Conservation (phyloP, 2,113 vertebrate species). For the Lampris incognitus region DNA sequence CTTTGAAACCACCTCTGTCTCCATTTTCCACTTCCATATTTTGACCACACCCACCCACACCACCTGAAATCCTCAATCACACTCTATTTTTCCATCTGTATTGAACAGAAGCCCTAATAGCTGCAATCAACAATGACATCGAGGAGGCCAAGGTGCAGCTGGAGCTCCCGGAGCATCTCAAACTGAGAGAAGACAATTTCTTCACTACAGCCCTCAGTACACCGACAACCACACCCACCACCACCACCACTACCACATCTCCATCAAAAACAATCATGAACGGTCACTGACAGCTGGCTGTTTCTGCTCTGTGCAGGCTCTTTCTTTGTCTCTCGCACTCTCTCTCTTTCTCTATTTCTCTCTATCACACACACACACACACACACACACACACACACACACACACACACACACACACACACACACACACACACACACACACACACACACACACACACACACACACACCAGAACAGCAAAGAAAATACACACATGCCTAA, state of each 20-base stretch:
- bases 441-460: not conserved
- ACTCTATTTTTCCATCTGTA: not conserved
- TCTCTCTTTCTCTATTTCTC: no score
- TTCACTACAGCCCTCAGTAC: constrained; percentile 77
- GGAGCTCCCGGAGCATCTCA: constrained; percentile 90
- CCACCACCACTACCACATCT: constrained; percentile 19
- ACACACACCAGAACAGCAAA: constrained; percentile 11
- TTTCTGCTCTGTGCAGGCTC: not conserved
- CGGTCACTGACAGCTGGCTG: constrained; percentile 80
- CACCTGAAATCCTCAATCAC: not conserved
- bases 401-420: no score
- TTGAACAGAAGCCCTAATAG: constrained; percentile 89
- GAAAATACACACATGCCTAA: no score
- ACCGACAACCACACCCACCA: constrained; percentile 28
- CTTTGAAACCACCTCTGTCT: no score
- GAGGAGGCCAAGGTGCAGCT: constrained; percentile 89
- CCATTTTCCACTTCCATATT: not conserved
- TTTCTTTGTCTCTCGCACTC: no score
- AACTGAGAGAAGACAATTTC: constrained; percentile 91
- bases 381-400: not conserved
- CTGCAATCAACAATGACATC: constrained; percentile 92
- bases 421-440: no score
- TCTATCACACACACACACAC: constrained; percentile 4
- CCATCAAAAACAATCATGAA: constrained; percentile 83
- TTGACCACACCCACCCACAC: not conserved